These are phyloP conservation scores for Pardalotus punctatus DNA, from an alignment of 2,113 vertebrate genomes.

Conservation along the genomic window DNA sequence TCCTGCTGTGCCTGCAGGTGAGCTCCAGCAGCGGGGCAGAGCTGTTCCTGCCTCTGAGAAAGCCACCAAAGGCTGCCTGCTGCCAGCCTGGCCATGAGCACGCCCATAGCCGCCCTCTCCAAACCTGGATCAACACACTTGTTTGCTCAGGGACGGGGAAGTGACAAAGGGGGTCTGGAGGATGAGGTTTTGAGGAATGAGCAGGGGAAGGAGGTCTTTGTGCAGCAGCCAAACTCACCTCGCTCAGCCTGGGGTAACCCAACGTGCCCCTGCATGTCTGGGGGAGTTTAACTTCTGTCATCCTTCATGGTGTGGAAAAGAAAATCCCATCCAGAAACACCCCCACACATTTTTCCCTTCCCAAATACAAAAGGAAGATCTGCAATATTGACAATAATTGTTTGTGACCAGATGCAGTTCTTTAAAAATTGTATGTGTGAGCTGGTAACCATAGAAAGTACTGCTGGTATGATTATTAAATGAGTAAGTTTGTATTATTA, in stretches of 20 bases:
- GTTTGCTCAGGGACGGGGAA: neutral
- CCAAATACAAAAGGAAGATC: neutral
- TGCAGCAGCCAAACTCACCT: neutral
- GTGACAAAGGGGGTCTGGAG: neutral
- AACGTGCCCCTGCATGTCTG: neutral
- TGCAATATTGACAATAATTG: neutral
- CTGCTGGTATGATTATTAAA: neutral
- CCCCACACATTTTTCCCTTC: neutral
- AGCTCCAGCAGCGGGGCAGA: neutral
- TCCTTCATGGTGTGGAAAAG: neutral
- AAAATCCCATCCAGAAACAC: neutral
- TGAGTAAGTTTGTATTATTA: neutral
- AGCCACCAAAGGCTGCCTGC: neutral
- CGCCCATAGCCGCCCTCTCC: neutral
- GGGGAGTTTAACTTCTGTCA: neutral
- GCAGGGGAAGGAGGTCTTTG: neutral
- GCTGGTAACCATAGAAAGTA: neutral
- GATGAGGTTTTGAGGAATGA: neutral
- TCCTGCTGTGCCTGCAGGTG: constrained; percentile 96
- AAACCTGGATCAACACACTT: neutral
- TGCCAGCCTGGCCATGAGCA: neutral
- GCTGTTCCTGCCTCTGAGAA: neutral
- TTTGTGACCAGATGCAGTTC: neutral
- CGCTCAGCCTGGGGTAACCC: neutral
- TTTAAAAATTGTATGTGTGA: neutral